Conservation (phyloP, 2,888 invertebrate species). For the Phlogophora meticulosa region DNA sequence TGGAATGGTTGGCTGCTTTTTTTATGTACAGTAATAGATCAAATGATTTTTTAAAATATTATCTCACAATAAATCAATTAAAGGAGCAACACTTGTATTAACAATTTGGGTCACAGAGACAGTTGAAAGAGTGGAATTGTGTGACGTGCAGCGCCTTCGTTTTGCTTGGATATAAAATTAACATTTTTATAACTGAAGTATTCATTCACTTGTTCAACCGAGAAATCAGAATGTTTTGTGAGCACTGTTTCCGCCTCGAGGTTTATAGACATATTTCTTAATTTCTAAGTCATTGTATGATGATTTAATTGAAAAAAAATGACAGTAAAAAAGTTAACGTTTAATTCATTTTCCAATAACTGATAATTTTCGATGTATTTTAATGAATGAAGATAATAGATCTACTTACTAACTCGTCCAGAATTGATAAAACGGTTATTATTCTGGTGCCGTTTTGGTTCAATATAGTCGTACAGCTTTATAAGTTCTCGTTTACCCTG, state of each 20-base stretch:
- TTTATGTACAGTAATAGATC: background rate
- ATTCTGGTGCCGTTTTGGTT: too few relatives aligned
- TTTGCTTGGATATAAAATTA: slow-evolving; percentile 38
- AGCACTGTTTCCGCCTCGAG: slow-evolving; percentile 1
- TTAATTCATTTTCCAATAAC: slow-evolving; percentile 8
- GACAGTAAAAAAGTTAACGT: too few relatives aligned
- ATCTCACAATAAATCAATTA: background rate
- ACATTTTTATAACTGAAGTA: slow-evolving; percentile 46
- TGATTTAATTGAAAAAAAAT: background rate
- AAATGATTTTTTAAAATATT: background rate
- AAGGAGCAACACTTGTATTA: background rate
- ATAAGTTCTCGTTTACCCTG: too few relatives aligned
- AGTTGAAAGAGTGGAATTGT: slow-evolving; percentile 13
- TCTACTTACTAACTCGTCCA: background rate
- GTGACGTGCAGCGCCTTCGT: background rate
- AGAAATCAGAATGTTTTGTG: slow-evolving; percentile 39
- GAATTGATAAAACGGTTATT: too few relatives aligned
- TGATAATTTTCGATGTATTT: slow-evolving; percentile 7
- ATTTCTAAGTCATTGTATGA: background rate
- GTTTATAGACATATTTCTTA: slow-evolving; percentile 1
- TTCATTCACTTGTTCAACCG: slow-evolving; percentile 31
- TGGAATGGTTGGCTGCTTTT: background rate
- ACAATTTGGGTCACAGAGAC: slow-evolving; percentile 11
- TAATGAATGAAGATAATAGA: background rate
- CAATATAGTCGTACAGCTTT: too few relatives aligned